Evolutionary conservation across 1,140 invertebrate genomes (phyloP), one percentile per base, ranked within the genome.

Genomic region (Aphidius gifuensis): DNA sequence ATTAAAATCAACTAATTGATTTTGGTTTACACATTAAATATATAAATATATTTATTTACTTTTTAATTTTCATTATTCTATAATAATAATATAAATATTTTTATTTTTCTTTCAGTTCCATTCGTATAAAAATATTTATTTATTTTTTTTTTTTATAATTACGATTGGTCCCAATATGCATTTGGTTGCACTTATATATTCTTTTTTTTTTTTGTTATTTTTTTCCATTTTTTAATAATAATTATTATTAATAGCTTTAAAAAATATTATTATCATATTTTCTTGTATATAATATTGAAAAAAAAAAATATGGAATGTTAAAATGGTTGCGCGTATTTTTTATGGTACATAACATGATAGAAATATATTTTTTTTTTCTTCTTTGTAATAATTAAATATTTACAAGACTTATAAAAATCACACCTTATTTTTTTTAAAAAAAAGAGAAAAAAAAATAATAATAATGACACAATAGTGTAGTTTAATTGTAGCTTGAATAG

Each of bases 391-490:
- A 44, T 57, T 57, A 16, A 62, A 58, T 58, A 63, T 58, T 63
- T 58, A 59, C 55, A 63, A 63, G 46, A 58, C 62, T 58, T 58
- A 59, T 56, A 58, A 23, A 48, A 46, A 57, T 58, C 47, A 58
- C 39, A 47, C 40, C 59, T 50, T 51, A 62, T 32, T 32, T 32
- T 32, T 32, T 16, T 16, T 16, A 16, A 16, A 16, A 16, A 16
- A 16, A 16, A 32, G 4, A 32, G 4, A 3, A 32, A 32, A 3
- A 32, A 32, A 3, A 32, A 32, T 32, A 32, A 32, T 23, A 65
- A 61, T 55, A 72, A 70, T 70, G 71, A 76, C 72, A 74, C 71
- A 64, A 68, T 70, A 60, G 64, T 69, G 67, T 69, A 61, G 61
- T 68, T 54, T 69, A 70, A 69, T 72, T 71, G 69, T 68, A 69